Conservation (phyloP, 2,113 vertebrate genomes). For the Crotalus viridis region DNA sequence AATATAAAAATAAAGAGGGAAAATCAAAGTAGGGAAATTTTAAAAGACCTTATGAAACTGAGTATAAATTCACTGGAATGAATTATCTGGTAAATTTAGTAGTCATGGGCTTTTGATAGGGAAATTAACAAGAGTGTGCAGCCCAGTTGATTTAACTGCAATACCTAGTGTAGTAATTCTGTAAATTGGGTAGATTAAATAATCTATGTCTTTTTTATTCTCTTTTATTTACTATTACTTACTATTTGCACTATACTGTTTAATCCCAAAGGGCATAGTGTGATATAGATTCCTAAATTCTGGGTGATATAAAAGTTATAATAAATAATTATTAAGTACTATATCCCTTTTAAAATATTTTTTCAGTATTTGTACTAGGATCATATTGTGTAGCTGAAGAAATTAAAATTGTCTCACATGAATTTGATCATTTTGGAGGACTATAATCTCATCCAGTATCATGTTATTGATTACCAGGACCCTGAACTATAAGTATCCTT, state of each 20-base stretch:
- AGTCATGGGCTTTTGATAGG: neutral
- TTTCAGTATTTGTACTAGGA: neutral
- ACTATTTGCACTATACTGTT: neutral
- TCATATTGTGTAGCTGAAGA: neutral
- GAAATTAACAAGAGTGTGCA: neutral
- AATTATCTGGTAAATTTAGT: neutral
- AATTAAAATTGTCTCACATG: neutral
- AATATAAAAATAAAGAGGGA: neutral
- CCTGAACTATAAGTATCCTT: neutral
- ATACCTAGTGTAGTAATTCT: neutral
- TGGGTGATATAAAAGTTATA: neutral
- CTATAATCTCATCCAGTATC: neutral
- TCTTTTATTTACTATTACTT: neutral
- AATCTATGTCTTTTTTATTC: neutral
- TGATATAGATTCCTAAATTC: neutral
- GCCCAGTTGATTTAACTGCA: neutral
- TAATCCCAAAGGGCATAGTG: neutral
- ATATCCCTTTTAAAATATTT: neutral
- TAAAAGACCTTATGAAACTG: neutral
- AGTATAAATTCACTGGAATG: neutral
- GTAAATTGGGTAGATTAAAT: neutral
- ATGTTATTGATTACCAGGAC: neutral
- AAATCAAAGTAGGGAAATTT: neutral
- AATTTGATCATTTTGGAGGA: neutral
- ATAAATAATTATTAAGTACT: neutral